Base-by-base conservation (phyloP, 2,888 invertebrate genomes). In the Keiferia lycopersicella region DNA sequence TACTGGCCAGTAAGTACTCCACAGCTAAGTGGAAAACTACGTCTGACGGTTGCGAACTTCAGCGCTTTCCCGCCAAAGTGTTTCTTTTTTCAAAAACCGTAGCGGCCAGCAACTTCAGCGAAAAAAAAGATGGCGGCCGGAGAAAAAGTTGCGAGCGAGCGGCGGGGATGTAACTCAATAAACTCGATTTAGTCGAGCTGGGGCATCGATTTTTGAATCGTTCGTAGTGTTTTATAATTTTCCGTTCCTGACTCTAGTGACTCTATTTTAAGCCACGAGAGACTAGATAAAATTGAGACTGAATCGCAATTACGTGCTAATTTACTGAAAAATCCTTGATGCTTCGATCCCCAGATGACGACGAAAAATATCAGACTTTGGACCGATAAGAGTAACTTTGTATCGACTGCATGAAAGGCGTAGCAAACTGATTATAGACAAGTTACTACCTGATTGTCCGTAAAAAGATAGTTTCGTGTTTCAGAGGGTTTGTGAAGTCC, bases 111-210 rank as follows among this genome's bases (percentile, higher is more conserved):
- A 53, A 53, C 51, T 53, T 22, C 22, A 22, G 22, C 20, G 22
- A 22, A 22, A 53, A 53, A 22, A 53, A 53, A 53, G 2, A 6
- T 2, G 3, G 14, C 51, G 14, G 51, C 26, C 51, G 26, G 18
- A 34, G 30, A 51, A 51, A 51, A 60, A 51, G 26, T 59, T 51
- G 58, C 60, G 8, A 48, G 34, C 50, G 65, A 57, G 64, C 50
- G 64, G 60, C 60, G 61, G 53, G 51, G 51, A 53, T 26, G 51
- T 53, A 53, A 58, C 57, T 65, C 22, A 53, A 53, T 53, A 53
- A 70, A 71, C 66, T 72, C 64, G 70, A 71, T 74, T 73, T 68
- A 53, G 22, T 22, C 51, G 51, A 53, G 51, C 14, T 4, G 20
- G 51, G 3, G 51, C 12, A 53, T 22, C 26, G 22, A 53, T 53